Percentiles rank a stretch among this genome's conserved stretches.
Conservation (phyloP, 2,797 vertebrate genomes). For the Heterohyrax brucei region DNA sequence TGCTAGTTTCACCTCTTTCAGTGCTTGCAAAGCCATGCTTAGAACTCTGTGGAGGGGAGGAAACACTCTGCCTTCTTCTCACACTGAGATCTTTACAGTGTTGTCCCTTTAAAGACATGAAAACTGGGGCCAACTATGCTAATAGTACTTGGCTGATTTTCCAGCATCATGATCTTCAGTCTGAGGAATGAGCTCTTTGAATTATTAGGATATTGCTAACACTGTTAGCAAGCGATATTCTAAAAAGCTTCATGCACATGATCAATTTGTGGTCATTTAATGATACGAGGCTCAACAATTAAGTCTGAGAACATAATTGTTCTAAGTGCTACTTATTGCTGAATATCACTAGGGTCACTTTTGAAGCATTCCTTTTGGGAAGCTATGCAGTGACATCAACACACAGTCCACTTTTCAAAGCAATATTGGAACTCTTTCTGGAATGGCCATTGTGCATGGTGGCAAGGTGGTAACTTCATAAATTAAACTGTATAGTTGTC, state of each 20-base stretch:
- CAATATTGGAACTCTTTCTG: no score
- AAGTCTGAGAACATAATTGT: no score
- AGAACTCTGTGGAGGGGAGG: neutral
- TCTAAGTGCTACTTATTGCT: no score
- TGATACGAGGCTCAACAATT: neutral
- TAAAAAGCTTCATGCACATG: neutral
- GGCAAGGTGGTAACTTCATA: no score
- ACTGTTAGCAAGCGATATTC: neutral
- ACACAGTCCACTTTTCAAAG: no score
- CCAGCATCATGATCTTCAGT: neutral
- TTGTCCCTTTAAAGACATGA: neutral
- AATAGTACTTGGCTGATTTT: neutral
- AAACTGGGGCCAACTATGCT: neutral
- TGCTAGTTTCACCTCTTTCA: neutral
- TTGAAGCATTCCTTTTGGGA: no score
- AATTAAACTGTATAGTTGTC: no score
- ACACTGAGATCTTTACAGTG: neutral
- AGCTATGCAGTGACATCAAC: no score
- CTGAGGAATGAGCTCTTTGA: neutral
- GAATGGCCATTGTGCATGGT: no score
- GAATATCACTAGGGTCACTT: no score
- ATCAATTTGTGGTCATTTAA: neutral
- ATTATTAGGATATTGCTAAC: neutral
- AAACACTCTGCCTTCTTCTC: rapidly evolving
- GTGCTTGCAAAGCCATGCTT: rapidly evolving